A percentile compares a stretch with the other conserved stretches of the same genome.
Evolutionary conservation across 1,140 invertebrate genomes (phyloP).

Genomic region (Sitophilus oryzae): DNA sequence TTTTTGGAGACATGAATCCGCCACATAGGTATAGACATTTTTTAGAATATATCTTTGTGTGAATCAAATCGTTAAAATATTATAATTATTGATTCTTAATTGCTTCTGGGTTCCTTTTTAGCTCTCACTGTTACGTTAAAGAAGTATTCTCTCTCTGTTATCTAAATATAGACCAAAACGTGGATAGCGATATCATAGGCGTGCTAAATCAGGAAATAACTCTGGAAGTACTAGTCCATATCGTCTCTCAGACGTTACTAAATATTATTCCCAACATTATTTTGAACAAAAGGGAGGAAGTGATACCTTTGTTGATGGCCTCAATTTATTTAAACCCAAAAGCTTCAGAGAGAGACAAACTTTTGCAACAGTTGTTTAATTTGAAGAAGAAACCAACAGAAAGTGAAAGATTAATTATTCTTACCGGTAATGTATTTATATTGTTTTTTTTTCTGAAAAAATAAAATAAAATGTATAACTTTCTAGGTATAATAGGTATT

Average conservation of each 20-base stretch:
- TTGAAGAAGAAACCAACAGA: slow-evolving; percentile 69
- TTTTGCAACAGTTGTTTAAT: slow-evolving; percentile 68
- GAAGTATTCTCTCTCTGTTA: slow-evolving; percentile 48
- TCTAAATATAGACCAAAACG: slow-evolving; percentile 38
- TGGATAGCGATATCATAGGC: slow-evolving; percentile 40
- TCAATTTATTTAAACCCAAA: slow-evolving; percentile 59
- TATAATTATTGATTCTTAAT: no score
- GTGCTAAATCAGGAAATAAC: slow-evolving; percentile 44
- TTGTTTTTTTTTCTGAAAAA: neutral
- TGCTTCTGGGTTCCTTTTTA: no score
- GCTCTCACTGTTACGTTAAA: no score
- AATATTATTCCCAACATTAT: slow-evolving; percentile 65
- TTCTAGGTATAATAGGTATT: no score
- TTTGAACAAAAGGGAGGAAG: slow-evolving; percentile 64
- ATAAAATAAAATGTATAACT: no score
- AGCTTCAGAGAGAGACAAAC: slow-evolving; percentile 55
- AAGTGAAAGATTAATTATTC: slow-evolving; percentile 62
- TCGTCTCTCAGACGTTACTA: slow-evolving; percentile 49
- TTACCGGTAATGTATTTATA: slow-evolving; percentile 48
- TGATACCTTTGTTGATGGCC: slow-evolving; percentile 65
- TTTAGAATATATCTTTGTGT: no score
- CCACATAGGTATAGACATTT: no score
- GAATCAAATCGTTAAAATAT: no score
- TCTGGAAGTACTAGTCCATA: slow-evolving; percentile 44
- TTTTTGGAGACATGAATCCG: no score